phyloP scores from a whole-genome alignment of 2,888 invertebrate species.

The Poecilobothrus nobilitatus region DNA sequence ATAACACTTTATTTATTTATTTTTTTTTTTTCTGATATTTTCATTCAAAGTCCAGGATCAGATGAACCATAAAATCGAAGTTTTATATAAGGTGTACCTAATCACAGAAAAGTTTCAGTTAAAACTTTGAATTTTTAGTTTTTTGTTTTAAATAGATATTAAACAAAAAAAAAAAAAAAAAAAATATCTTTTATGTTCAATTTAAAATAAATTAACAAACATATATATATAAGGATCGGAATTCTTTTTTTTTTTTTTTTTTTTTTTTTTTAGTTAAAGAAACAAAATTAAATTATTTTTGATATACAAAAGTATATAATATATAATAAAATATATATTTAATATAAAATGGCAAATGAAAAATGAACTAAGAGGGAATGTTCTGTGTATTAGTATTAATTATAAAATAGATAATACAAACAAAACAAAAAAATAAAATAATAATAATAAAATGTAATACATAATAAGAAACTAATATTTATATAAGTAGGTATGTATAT shows the following conservation, averaged over 20 bases:
- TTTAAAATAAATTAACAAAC: constrained; percentile 17
- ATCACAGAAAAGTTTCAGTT: neutral
- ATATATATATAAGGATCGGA: neutral
- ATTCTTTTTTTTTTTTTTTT: constrained; percentile 21
- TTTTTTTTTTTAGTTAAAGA: constrained; percentile 21
- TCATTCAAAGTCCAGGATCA: neutral
- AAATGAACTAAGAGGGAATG: neutral
- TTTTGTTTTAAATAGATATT: constrained; percentile 10
- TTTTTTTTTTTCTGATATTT: neutral
- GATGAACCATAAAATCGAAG: neutral
- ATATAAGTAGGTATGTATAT: too few relatives aligned
- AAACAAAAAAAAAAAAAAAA: constrained; percentile 14
- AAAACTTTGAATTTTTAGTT: neutral
- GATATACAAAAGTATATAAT: neutral
- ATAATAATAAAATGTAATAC: too few relatives aligned
- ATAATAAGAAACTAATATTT: too few relatives aligned
- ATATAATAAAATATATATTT: neutral
- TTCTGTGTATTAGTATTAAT: too few relatives aligned
- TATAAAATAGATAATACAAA: too few relatives aligned
- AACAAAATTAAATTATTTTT: constrained; percentile 14
- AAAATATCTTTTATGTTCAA: neutral
- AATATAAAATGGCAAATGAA: neutral
- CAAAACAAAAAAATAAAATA: too few relatives aligned
- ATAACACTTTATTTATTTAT: too few relatives aligned
- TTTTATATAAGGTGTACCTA: neutral